Percentiles rank a stretch among this genome's conserved stretches.
Conservation (phyloP, 2,888 invertebrate species). For the Pasiphila rectangulata region DNA sequence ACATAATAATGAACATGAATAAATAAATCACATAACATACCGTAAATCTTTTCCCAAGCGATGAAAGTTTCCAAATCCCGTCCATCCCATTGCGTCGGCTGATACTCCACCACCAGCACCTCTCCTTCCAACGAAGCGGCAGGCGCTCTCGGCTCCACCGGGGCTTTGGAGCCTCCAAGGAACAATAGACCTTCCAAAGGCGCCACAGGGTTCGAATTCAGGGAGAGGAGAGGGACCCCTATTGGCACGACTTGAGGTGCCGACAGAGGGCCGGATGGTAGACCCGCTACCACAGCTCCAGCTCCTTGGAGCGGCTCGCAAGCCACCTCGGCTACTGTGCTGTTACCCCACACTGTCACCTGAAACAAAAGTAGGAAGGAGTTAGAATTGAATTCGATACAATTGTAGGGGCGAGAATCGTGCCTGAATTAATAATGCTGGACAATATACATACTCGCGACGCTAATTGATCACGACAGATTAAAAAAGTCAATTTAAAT, state of each 20-base stretch:
- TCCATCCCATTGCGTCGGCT: constrained; percentile 78
- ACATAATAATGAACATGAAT: too few relatives aligned
- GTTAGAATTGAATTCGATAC: background rate
- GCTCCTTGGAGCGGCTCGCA: constrained; percentile 70
- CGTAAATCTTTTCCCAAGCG: constrained; percentile 75
- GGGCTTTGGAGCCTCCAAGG: constrained; percentile 83
- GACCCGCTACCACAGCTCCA: constrained; percentile 63
- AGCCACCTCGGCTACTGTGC: constrained; percentile 70
- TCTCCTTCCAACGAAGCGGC: constrained; percentile 82
- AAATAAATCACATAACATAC: constrained; percentile 42
- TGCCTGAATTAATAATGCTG: too few relatives aligned
- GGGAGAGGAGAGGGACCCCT: constrained; percentile 55
- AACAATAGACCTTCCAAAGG: constrained; percentile 75
- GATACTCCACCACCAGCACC: constrained; percentile 82
- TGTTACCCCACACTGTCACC: constrained; percentile 68
- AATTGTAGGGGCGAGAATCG: background rate
- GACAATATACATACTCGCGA: too few relatives aligned
- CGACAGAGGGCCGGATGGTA: constrained; percentile 64
- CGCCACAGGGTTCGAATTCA: constrained; percentile 41
- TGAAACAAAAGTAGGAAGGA: constrained; percentile 41
- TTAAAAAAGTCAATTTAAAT: too few relatives aligned
- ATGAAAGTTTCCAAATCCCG: constrained; percentile 73
- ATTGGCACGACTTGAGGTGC: constrained; percentile 57
- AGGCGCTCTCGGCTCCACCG: constrained; percentile 81
- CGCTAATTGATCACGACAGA: too few relatives aligned